Base-by-base conservation (phyloP, 2,888 invertebrate species). In the Lasioglossum pauxillum region DNA sequence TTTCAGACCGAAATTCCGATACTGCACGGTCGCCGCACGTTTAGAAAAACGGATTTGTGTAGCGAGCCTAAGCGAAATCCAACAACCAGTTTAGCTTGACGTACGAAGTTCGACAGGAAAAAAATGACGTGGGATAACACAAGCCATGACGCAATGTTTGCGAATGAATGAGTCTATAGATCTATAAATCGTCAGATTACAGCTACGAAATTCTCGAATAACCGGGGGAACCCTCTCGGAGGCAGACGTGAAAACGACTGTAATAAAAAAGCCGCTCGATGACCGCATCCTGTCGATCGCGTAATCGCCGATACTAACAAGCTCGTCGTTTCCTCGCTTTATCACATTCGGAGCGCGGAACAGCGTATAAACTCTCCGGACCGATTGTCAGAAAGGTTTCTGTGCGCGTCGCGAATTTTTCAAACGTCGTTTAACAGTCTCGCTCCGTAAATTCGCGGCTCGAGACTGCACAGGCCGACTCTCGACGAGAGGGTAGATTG, bases 341-440 rank as follows among this genome's bases (percentile, higher is more conserved):
- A 38, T 60, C 82, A 64, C 79, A 57, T 44, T 85, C 1, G 31
- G 19, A 60, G 71, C 77, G 60, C 76, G 53, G 64, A 46, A 57
- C 75, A 53, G 53, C 64, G 85, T 82, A 87, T 83, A 86, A 85
- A 85, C 88, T 89, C 75, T 75, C n/a, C n/a, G n/a, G 12, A 16
- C 46, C 84, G 75, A 90, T 86, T 57, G 88, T 88, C 82, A 77
- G 87, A 74, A 77, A 79, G 79, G 69, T 78, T n/a, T 23, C 35
- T 35, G 77, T 77, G 89, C 83, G 90, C 89, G 90, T 79, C 86
- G 88, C 88, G 88, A 91, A 92, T 92, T 93, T 94, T 94, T 91
- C 90, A 90, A 93, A 92, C 90, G 90, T 90, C 92, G 91, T 92
- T 93, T 92, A 92, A 90, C 91, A 90, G 92, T 93, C 92, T 92